phyloP scores from a whole-genome alignment of 2,113 vertebrate genomes.

The Steatornis caripensis region DNA sequence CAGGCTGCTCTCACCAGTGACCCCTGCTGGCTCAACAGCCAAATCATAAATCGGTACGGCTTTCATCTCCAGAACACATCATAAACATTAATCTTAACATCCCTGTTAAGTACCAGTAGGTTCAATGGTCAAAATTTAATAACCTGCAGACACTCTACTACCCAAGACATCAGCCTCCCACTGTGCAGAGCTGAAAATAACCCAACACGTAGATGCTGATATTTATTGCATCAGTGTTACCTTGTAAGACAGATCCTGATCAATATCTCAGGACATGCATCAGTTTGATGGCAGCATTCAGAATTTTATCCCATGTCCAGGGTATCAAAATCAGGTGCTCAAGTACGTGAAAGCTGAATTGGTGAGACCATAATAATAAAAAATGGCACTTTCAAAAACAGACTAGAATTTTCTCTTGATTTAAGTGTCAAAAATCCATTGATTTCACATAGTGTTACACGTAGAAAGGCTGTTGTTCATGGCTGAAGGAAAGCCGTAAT shows the following conservation, averaged over 20 bases:
- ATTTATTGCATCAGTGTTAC: not conserved
- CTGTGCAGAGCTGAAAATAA: not conserved
- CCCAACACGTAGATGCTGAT: not conserved
- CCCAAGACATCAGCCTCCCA: not conserved
- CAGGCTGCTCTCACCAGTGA: not conserved
- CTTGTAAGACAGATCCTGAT: not conserved
- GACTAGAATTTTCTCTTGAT: not conserved
- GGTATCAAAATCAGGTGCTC: not conserved
- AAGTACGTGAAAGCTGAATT: not conserved
- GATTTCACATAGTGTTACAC: not conserved
- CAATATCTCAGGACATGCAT: not conserved
- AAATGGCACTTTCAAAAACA: rapidly evolving
- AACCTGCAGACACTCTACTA: not conserved
- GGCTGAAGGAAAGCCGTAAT: not conserved
- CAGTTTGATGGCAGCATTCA: not conserved
- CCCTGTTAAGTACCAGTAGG: not conserved
- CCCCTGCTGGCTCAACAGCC: not conserved
- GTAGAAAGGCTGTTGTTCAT: not conserved
- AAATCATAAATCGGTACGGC: not conserved
- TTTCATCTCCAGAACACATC: slow-evolving; percentile 4
- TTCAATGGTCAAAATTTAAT: not conserved
- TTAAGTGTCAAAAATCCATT: not conserved
- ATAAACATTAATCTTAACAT: slow-evolving; percentile 3
- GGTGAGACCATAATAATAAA: not conserved
- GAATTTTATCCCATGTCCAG: not conserved